Conservation (phyloP, 2,888 invertebrate species). For the Drosophila birchii region DNA sequence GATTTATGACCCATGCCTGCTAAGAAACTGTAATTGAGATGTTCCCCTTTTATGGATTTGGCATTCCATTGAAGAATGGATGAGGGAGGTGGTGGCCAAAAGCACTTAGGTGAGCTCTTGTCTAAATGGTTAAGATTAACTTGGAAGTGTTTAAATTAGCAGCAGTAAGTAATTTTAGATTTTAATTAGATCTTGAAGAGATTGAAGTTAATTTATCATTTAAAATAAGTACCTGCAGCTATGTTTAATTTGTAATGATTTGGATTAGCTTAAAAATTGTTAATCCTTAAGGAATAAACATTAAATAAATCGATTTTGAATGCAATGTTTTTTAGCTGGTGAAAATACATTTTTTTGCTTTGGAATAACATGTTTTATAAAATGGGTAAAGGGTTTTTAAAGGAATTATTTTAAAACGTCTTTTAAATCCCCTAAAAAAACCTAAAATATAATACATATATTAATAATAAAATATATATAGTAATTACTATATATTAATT, state of each 20-base stretch:
- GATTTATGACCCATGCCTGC: slow-evolving; percentile 34
- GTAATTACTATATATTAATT: not conserved
- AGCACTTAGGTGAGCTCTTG: not conserved
- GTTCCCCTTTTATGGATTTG: slow-evolving; percentile 11
- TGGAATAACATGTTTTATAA: not conserved
- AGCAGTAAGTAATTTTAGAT: no score
- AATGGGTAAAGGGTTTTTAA: not conserved
- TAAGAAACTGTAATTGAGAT: slow-evolving; percentile 26
- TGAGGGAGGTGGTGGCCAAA: not conserved
- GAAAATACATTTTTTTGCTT: not conserved
- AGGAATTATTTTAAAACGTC: no score
- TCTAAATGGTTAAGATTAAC: not conserved
- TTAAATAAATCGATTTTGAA: not conserved
- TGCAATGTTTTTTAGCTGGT: not conserved
- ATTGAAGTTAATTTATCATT: not conserved
- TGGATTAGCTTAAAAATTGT: not conserved
- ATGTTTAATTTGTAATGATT: not conserved
- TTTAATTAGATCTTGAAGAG: not conserved
- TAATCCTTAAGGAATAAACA: not conserved
- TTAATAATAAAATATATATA: not conserved
- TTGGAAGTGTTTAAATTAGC: not conserved
- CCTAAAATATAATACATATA: no score
- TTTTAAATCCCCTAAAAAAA: no score
- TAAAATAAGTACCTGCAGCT: not conserved
- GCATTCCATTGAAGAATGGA: not conserved